phyloP scores from a whole-genome alignment of 2,113 vertebrate species.

The Isurus oxyrinchus region DNA sequence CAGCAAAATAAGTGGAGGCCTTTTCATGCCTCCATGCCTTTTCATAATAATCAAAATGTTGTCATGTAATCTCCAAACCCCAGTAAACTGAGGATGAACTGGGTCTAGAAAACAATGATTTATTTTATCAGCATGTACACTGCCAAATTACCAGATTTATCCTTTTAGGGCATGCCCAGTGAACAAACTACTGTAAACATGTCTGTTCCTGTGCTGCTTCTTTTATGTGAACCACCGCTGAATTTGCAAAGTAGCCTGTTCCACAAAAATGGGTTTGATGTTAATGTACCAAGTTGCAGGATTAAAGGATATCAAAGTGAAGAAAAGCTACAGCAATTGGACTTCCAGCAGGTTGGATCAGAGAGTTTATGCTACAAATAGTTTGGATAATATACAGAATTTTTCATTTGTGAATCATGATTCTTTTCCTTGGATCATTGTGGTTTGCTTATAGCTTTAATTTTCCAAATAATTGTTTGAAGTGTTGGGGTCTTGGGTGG shows the following conservation, averaged over 20 bases:
- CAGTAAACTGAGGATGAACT: not conserved
- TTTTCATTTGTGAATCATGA: not conserved
- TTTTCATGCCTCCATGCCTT: too few relatives aligned
- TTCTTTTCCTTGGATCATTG: not conserved
- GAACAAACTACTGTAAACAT: not conserved
- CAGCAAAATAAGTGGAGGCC: not conserved
- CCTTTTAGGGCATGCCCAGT: not conserved
- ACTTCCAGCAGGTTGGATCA: not conserved
- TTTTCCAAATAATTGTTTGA: not conserved
- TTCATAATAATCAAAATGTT: not conserved
- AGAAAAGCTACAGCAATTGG: not conserved
- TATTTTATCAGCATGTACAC: not conserved
- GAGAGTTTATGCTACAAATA: not conserved
- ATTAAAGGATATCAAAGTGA: slow-evolving; percentile 3
- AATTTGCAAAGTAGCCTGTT: not conserved
- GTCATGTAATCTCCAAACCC: not conserved
- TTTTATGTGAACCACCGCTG: not conserved
- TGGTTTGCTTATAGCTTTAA: not conserved
- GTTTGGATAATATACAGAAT: not conserved
- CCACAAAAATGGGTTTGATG: not conserved
- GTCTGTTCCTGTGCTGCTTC: not conserved
- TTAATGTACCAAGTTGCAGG: not conserved
- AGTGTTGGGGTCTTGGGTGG: not conserved
- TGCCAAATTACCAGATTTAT: not conserved
- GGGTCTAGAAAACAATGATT: not conserved